Percentiles rank a stretch among this genome's conserved stretches.
Conservation (phyloP, 2,113 vertebrate species). For the Proteles cristata region DNA sequence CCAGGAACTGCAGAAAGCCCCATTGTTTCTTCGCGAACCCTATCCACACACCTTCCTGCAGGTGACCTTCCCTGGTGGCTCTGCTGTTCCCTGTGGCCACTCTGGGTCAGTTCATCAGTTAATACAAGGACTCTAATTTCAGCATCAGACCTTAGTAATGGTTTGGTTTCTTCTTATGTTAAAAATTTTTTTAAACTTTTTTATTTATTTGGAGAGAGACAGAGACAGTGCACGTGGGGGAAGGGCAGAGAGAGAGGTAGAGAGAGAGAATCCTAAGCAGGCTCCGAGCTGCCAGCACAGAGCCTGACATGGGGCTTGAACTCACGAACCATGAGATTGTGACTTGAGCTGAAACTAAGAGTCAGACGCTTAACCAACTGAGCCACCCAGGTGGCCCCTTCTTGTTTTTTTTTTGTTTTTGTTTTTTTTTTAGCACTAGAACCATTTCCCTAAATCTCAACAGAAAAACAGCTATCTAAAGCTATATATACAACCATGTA, state of each 20-base stretch:
- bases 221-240: too few relatives aligned
- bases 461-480: not conserved
- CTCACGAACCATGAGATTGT: too few relatives aligned
- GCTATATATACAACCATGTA: too few relatives aligned
- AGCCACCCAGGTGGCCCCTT: too few relatives aligned
- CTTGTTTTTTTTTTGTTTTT: not conserved
- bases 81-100: not conserved
- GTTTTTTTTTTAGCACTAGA: not conserved
- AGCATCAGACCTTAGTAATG: not conserved
- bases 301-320: too few relatives aligned
- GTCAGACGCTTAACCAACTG: too few relatives aligned
- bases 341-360: too few relatives aligned
- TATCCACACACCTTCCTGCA: not conserved
- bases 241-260: too few relatives aligned
- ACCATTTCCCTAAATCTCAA: not conserved
- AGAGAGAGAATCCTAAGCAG: too few relatives aligned
- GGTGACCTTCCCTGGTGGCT: not conserved
- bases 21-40: accelerated
- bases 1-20: not conserved
- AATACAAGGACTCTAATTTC: not conserved
- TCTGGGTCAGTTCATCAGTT: not conserved
- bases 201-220: too few relatives aligned
- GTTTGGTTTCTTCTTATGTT: not conserved
- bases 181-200: too few relatives aligned
- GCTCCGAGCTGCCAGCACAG: too few relatives aligned